Base-by-base conservation (phyloP, 1,140 invertebrate genomes). In the Trichonephila clavata region DNA sequence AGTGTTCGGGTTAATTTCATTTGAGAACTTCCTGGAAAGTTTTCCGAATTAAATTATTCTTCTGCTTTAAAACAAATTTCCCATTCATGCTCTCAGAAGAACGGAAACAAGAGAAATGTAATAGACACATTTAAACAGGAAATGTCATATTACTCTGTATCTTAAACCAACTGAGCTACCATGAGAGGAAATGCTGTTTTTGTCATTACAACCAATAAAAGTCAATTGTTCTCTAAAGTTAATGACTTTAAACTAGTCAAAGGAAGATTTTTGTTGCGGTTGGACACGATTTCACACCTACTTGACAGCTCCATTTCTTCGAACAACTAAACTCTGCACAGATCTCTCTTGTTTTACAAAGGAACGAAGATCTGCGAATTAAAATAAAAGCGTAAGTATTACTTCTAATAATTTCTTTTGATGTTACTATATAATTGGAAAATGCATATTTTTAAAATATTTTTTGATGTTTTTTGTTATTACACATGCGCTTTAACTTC, bases 171-270 rank as follows among this genome's bases (percentile, higher is more conserved):
- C 71, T 27, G 71, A 77, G 32, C 32, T 18, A 77, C 39, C 32
- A 7, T 77, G 71, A 77, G 27, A 77, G 71, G 71, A 77, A 77
- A 32, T 77, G 71, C 27, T 77, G 7, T 27, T 77, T 77, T 14
- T 77, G 71, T 77, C 71, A 77, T 77, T 77, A 77, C 71, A 77
- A 4, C 71, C 71, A 77, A 77, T 77, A 27, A 18, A 77, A 77
- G 71, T 77, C 71, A 39, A 77, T 77, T 77, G 71, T 77, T 77
- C 71, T 77, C 27, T 39, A 14, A 39, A 77, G 71, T 18, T 77
- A 32, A 77, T 27, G 27, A 77, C 71, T 77, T 77, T 77, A 77
- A 39, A 77, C 27, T 32, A 18, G 71, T 77, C 18, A 27, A 77
- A 77, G 71, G 32, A 77, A 32, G 71, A 77, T 77, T 77, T 77